A percentile compares a stretch with the other conserved stretches of the same genome.
Evolutionary conservation across 2,797 vertebrate species (phyloP).

Genomic region (Microtus agrestis): DNA sequence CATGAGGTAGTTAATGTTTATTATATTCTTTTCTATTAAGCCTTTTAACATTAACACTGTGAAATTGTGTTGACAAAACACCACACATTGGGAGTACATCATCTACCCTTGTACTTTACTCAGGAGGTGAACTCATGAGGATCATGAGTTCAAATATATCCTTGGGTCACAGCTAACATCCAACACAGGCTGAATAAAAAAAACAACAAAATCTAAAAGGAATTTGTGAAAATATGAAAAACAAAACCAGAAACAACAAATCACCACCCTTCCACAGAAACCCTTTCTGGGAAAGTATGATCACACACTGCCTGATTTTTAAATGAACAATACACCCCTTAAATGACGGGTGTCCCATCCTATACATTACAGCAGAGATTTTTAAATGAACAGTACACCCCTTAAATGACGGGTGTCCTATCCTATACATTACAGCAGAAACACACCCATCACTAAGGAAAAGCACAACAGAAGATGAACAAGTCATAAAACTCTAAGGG

Average conservation of each 20-base stretch:
- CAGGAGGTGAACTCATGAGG: not conserved
- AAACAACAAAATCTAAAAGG: not conserved
- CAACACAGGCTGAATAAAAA: not conserved
- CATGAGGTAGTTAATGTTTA: too few species aligned
- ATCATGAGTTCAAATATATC: not conserved
- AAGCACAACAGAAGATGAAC: not conserved
- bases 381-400: not conserved
- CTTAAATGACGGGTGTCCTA: not conserved
- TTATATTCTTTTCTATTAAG: too few species aligned
- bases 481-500: not conserved
- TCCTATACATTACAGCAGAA: not conserved
- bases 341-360: too few species aligned
- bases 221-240: not conserved
- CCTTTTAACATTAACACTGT: too few species aligned
- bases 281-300: not conserved
- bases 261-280: not conserved
- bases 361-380: not conserved
- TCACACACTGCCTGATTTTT: not conserved
- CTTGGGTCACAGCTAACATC: not conserved
- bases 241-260: not conserved
- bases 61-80: too few species aligned
- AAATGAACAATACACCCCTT: not conserved
- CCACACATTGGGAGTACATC: not conserved
- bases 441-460: not conserved
- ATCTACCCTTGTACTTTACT: not conserved